Evolutionary conservation across 1,140 invertebrate species (phyloP).

Genomic region (Bathynomus jamesi): DNA sequence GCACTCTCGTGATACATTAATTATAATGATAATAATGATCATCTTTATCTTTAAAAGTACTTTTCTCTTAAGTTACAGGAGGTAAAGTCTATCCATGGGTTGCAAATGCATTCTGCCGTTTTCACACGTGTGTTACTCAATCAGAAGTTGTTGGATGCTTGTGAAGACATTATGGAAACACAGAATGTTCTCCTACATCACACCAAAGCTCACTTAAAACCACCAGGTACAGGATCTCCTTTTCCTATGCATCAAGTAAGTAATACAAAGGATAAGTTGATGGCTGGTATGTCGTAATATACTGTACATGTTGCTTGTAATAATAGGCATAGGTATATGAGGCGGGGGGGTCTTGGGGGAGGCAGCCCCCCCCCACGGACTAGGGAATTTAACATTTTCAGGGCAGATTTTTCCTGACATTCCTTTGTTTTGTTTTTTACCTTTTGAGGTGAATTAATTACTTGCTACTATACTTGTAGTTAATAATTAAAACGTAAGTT

Average conservation of each 20-base stretch:
- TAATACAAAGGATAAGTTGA: no score
- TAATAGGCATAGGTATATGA: not conserved
- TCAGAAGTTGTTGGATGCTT: conserved; percentile 49
- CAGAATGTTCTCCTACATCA: conserved; percentile 54
- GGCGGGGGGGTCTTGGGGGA: no score
- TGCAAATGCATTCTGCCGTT: conserved; percentile 52
- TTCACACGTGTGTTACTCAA: conserved; percentile 52
- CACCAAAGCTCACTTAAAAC: conserved; percentile 56
- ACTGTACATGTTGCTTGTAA: not conserved
- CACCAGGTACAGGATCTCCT: conserved; percentile 53
- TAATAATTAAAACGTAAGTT: no score
- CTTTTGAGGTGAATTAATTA: no score
- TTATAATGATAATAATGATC: no score
- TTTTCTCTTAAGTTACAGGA: conserved; percentile 28
- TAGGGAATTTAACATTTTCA: no score
- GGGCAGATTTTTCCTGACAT: no score
- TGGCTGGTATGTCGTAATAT: not conserved
- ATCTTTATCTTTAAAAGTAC: not conserved
- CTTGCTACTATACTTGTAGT: no score
- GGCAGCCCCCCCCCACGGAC: no score
- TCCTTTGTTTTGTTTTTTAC: no score
- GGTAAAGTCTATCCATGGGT: conserved; percentile 51
- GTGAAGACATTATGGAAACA: conserved; percentile 53
- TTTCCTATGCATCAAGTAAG: conserved; percentile 54
- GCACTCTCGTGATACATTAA: no score